Conservation (phyloP, 2,797 vertebrate genomes). For the Gymnodraco acuticeps region DNA sequence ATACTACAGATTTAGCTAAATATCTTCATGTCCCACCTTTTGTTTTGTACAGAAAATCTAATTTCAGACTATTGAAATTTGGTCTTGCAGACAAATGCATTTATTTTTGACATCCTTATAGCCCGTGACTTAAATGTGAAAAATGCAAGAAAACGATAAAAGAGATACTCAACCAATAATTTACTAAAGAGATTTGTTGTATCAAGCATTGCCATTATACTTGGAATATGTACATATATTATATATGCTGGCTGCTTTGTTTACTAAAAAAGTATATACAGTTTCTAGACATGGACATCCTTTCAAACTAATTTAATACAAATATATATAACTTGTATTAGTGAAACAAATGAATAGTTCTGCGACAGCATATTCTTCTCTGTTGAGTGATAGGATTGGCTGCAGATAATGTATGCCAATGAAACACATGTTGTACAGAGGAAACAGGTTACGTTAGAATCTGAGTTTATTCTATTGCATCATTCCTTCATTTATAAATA, state of each 20-base stretch:
- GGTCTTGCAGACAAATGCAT: constrained; percentile 60
- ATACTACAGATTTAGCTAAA: neutral
- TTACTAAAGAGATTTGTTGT: constrained; percentile 62
- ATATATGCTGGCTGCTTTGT: constrained; percentile 68
- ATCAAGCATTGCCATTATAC: constrained; percentile 69
- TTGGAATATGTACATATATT: constrained; percentile 68
- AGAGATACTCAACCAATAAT: constrained; percentile 54
- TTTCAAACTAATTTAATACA: constrained; percentile 76
- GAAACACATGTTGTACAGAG: constrained; percentile 57
- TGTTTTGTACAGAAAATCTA: constrained; percentile 26
- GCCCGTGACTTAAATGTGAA: constrained; percentile 64
- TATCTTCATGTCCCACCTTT: constrained; percentile 5
- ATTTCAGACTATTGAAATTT: constrained; percentile 39
- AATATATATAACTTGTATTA: constrained; percentile 81
- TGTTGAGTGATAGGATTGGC: constrained; percentile 59
- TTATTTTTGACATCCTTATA: constrained; percentile 73
- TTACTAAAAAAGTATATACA: constrained; percentile 86
- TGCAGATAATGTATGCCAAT: constrained; percentile 43
- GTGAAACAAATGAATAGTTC: constrained; percentile 75
- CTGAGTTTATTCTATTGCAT: constrained; percentile 70
- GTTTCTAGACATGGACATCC: constrained; percentile 71
- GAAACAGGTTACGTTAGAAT: constrained; percentile 64
- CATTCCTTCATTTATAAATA: constrained; percentile 69
- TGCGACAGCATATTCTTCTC: constrained; percentile 55
- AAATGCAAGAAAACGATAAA: constrained; percentile 73